A percentile compares a stretch with the other conserved stretches of the same genome.
Conservation (phyloP, 2,113 vertebrate genomes). For the Scalopus aquaticus region DNA sequence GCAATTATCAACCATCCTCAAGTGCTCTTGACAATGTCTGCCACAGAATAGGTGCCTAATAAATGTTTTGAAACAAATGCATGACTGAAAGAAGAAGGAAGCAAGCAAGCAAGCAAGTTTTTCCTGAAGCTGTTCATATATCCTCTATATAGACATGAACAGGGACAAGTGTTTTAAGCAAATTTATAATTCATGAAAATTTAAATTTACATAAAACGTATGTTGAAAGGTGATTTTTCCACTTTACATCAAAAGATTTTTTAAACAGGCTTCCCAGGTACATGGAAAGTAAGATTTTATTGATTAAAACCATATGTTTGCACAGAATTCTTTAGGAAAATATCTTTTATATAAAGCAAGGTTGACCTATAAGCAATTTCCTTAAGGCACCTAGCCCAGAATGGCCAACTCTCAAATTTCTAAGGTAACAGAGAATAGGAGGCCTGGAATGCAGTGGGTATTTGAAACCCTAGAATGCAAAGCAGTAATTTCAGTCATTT, state of each 20-base stretch:
- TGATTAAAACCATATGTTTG: conserved; percentile 75
- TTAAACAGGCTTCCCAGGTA: conserved; percentile 70
- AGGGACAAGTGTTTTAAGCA: conserved; percentile 65
- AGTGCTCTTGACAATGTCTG: neutral
- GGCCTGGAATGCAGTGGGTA: conserved; percentile 28
- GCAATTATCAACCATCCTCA: neutral
- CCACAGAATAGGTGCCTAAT: neutral
- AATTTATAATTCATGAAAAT: conserved; percentile 69
- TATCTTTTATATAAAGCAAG: conserved; percentile 66
- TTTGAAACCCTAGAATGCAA: conserved; percentile 47
- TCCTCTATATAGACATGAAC: conserved; percentile 41
- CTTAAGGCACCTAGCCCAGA: conserved; percentile 59
- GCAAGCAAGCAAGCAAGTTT: neutral
- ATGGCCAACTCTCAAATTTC: conserved; percentile 54
- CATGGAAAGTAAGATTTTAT: conserved; percentile 55
- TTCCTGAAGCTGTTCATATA: conserved; percentile 30
- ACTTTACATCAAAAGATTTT: conserved; percentile 74
- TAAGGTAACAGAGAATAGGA: conserved; percentile 53
- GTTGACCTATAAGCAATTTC: conserved; percentile 71
- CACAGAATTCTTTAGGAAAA: conserved; percentile 60
- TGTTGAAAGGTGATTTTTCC: conserved; percentile 80
- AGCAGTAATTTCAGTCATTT: conserved; percentile 24
- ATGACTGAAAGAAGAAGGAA: neutral
- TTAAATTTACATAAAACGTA: conserved; percentile 68
- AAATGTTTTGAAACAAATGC: conserved; percentile 33